Percentiles rank a stretch among this genome's conserved stretches.
phyloP scores from a whole-genome alignment of 2,888 invertebrate genomes.

The Thereva nobilitata region DNA sequence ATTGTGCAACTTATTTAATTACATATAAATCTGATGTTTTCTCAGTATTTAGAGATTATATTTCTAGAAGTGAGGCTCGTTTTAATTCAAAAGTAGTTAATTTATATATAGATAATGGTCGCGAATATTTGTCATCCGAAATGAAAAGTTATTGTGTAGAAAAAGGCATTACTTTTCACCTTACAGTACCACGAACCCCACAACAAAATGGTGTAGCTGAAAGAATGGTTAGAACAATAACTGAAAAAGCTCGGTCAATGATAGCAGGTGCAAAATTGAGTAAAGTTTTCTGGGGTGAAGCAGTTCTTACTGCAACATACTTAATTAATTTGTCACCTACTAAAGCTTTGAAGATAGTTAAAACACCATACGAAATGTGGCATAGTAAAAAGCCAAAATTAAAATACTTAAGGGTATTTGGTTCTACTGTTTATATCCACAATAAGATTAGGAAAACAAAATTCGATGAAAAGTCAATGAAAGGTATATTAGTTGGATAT shows the following conservation, averaged over 20 bases:
- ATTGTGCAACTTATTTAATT: conserved; percentile 36
- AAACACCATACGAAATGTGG: conserved; percentile 55
- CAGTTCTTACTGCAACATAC: conserved; percentile 51
- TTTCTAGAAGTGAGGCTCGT: conserved; percentile 44
- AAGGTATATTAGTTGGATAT: conserved; percentile 50
- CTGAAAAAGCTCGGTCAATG: too few relatives aligned
- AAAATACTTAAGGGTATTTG: conserved; percentile 49
- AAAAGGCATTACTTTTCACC: conserved; percentile 51
- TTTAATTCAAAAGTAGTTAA: conserved; percentile 48
- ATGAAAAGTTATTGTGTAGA: conserved; percentile 49
- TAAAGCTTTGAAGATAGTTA: conserved; percentile 47
- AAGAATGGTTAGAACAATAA: too few relatives aligned
- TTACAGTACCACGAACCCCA: conserved; percentile 53
- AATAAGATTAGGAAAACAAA: conserved; percentile 47
- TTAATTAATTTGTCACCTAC: conserved; percentile 52
- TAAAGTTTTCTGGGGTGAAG: conserved; percentile 53
- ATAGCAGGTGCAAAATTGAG: conserved; percentile 48
- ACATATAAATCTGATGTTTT: conserved; percentile 28
- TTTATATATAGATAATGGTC: conserved; percentile 49
- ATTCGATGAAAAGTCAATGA: conserved; percentile 50
- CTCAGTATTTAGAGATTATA: conserved; percentile 44
- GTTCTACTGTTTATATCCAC: conserved; percentile 49
- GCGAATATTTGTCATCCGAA: conserved; percentile 49
- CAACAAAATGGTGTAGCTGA: conserved; percentile 17
- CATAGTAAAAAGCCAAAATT: conserved; percentile 50